These are phyloP conservation scores for Nyctereutes procyonoides DNA, from an alignment of 2,113 vertebrate species.

Conservation along the genomic window DNA sequence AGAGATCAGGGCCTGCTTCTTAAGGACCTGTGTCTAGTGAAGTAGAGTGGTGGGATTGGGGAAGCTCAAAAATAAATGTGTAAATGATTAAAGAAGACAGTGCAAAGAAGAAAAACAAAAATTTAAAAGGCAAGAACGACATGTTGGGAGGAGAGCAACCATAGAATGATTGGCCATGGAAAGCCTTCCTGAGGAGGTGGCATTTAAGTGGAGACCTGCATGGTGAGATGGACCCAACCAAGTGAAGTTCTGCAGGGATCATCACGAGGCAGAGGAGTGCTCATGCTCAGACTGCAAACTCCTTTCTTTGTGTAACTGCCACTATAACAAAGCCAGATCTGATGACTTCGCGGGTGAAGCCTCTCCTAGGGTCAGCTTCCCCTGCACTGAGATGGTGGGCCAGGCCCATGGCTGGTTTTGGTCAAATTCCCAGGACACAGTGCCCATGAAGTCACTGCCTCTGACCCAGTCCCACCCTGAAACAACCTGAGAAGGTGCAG, in stretches of 20 bases:
- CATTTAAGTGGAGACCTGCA: neutral
- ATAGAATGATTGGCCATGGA: neutral
- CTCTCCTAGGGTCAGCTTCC: neutral
- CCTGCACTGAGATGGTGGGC: neutral
- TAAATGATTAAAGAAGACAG: neutral
- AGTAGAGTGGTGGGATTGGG: rapidly evolving
- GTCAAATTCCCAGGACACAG: neutral
- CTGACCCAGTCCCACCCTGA: neutral
- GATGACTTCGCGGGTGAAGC: neutral
- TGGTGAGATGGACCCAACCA: too few species aligned
- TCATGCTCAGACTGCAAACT: neutral
- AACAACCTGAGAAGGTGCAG: neutral
- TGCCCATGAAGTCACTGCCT: neutral
- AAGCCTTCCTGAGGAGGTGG: neutral
- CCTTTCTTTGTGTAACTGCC: neutral
- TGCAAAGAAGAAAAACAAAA: neutral
- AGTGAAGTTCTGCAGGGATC: neutral
- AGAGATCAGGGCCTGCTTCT: neutral
- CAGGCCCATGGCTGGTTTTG: neutral
- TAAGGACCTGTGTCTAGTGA: neutral
- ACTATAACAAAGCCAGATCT: neutral
- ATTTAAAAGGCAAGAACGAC: neutral
- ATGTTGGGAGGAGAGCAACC: neutral
- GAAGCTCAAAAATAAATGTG: neutral
- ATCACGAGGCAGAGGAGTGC: neutral